phyloP scores from a whole-genome alignment of 2,797 vertebrate genomes.

The Nasua narica region DNA sequence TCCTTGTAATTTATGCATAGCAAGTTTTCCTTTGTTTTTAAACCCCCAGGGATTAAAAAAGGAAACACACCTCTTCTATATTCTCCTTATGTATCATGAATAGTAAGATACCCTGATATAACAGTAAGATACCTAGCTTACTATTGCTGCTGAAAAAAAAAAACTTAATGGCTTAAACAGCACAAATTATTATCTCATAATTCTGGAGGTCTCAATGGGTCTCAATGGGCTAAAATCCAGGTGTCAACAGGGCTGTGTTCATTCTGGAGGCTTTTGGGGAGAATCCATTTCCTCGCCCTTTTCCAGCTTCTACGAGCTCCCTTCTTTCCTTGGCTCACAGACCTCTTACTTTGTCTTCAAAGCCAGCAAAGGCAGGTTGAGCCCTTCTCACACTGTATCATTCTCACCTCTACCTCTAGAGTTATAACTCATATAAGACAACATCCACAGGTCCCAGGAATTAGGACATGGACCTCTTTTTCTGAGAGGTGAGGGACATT shows the following conservation, averaged over 20 bases:
- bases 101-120: neutral
- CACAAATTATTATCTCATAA: neutral
- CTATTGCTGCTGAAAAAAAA: neutral
- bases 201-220: neutral
- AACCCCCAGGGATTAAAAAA: neutral
- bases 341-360: neutral
- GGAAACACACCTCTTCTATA: neutral
- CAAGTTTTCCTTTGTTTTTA: neutral
- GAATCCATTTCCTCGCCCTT: neutral
- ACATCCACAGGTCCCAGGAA: neutral
- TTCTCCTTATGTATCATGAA: neutral
- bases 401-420: neutral
- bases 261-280: neutral
- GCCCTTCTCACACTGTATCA: neutral
- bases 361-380: neutral
- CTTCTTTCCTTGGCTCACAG: neutral
- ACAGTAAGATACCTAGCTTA: too few relatives aligned
- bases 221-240: neutral
- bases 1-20: neutral
- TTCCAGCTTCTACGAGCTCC: neutral
- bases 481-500: neutral
- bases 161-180: neutral
- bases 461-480: neutral
- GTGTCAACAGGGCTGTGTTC: neutral
- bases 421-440: neutral